Conservation (phyloP, 2,888 invertebrate genomes). For the Pantelozetes paolii region DNA sequence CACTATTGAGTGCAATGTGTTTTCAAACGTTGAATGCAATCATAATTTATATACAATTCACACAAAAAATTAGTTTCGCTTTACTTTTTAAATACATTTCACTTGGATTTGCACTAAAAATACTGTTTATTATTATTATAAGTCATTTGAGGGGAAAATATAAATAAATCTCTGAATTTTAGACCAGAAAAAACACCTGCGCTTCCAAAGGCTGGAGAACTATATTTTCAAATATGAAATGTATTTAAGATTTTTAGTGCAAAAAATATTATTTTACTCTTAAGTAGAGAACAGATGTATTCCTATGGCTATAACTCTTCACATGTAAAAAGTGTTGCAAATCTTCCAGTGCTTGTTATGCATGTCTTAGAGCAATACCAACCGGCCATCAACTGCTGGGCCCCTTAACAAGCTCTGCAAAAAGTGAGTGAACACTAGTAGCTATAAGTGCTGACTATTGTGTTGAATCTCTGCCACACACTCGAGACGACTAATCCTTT, state of each 20-base stretch:
- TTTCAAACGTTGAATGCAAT: not conserved
- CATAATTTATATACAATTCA: not conserved
- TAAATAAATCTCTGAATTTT: not conserved
- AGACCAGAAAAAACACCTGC: not conserved
- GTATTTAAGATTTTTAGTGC: not conserved
- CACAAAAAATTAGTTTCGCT: not conserved
- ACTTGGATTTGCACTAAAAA: not conserved
- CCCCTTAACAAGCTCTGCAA: not conserved
- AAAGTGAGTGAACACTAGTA: slow-evolving; percentile 7
- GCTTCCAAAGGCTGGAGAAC: not conserved
- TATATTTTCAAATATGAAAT: not conserved
- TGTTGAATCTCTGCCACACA: not conserved
- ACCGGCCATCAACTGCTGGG: not conserved
- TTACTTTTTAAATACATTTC: not conserved
- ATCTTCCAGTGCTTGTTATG: not conserved
- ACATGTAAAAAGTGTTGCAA: not conserved
- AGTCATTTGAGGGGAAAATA: not conserved
- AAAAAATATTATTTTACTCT: not conserved
- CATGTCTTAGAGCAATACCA: not conserved
- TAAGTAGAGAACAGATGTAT: not conserved
- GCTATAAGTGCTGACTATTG: slow-evolving; percentile 9
- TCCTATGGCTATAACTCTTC: not conserved
- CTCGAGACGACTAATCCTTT: slow-evolving; percentile 25
- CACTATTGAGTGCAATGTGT: not conserved
- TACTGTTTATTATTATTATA: not conserved